Evolutionary conservation across 2,888 invertebrate species (phyloP), one percentile per base, ranked within the genome.

Genomic region (Empis livida): DNA sequence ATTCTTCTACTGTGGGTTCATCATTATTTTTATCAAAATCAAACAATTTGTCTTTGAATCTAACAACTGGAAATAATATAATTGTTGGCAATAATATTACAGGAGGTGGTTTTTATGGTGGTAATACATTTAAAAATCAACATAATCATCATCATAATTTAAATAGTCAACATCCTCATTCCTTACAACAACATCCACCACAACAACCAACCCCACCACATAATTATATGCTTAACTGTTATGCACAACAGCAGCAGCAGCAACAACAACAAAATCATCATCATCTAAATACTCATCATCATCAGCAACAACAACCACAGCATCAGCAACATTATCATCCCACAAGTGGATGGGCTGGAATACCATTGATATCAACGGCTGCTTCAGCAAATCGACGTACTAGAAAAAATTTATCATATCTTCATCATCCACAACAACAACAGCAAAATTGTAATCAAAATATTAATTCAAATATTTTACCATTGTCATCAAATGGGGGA

Each of bases 341-440:
- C 8, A 38, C 46, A 42, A 81, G 79, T 54, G 80, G 78, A 55
- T 88, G 87, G 82, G 79, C 86, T 31, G 87, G 86, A 53, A 81
- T 84, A 61, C 88, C 89, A 42, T 74, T 88, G 53, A 84, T 88
- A 64, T 85, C 85, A 44, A 84, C 84, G 72, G 80, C 84, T 53
- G 78, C 79, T 56, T 78, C 79, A 61, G 75, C 76, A 43, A 72
- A 76, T 53, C 74, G 73, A 54, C 58, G 69, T n/a, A 43, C 62
- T 47, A 54, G 62, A 42, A 60, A 64, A 39, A 61, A 59, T 49
- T 50, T 55, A 1, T 54, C 55, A 0, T 51, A 55, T 20, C 54
- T 55, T 10, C 54, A 55, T 17, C 49, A 54, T 3, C 46, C 48
- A 5, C 15, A 43, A 43, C 32, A 42, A 27, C 40, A 42, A 17